These are phyloP conservation scores for Cactoblastis cactorum DNA, from an alignment of 2,888 invertebrate species.

Conservation along the genomic window DNA sequence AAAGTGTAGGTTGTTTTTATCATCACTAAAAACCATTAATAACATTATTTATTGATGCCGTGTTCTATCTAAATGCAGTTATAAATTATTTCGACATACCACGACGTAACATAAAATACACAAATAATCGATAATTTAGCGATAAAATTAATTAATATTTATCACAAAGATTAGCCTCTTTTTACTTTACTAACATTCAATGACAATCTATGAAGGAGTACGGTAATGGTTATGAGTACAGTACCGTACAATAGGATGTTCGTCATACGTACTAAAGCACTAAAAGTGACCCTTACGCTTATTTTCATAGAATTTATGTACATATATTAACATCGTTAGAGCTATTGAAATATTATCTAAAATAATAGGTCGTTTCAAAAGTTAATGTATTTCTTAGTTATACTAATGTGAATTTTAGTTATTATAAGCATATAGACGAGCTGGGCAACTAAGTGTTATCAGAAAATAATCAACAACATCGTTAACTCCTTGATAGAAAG, in stretches of 20 bases:
- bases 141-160: not conserved
- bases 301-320: too few relatives aligned
- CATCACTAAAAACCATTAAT: too few relatives aligned
- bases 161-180: not conserved
- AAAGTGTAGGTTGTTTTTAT: too few relatives aligned
- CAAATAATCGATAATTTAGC: too few relatives aligned
- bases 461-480: conserved; percentile 7
- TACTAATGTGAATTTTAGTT: not conserved
- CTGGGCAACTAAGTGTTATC: not conserved
- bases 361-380: not conserved
- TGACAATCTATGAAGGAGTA: not conserved
- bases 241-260: too few relatives aligned
- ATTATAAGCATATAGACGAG: not conserved
- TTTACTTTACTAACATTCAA: not conserved
- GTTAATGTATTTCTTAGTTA: not conserved
- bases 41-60: too few relatives aligned
- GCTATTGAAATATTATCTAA: too few relatives aligned
- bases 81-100: not conserved
- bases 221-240: too few relatives aligned
- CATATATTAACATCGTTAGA: too few relatives aligned
- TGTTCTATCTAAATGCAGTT: not conserved
- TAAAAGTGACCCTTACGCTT: too few relatives aligned
- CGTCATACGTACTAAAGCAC: too few relatives aligned
- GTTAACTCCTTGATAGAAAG: conserved; percentile 1
- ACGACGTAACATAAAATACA: too few relatives aligned